Evolutionary conservation across 2,888 invertebrate genomes (phyloP), one percentile per base, ranked within the genome.

Genomic region (Mythimna pallens): DNA sequence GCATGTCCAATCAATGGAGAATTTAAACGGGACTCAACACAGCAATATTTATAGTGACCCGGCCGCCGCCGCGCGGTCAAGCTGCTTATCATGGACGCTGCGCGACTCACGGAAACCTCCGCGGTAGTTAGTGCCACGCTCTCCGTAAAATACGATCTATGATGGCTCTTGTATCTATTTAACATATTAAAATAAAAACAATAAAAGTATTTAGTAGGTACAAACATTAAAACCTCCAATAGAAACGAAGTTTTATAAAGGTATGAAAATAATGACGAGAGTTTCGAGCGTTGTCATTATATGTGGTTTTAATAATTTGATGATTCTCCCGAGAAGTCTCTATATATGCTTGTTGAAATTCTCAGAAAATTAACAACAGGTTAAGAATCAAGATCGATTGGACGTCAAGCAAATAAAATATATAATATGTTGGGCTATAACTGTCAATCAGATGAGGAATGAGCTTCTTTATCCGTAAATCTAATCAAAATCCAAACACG

Each of bases 31-130:
- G 87, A 91, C 89, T 89, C 88, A 89, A 85, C 87, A 74, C 84
- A 80, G 89, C 86, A 87, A 90, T 93, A 93, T 92, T 92, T 92
- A 92, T 92, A 83, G 91, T 92, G 91, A 92, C 92, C 92, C 89
- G 87, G 81, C 73, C 55, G 55, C 55, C 20, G 57, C 57, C 34
- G 73, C 30, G 82, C 90, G 90, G 89, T 89, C 89, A 89, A 85
- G 85, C 84, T 80, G 87, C 89, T 88, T 89, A 90, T 88, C 90
- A 88, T 86, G 85, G 85, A 82, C 83, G 87, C 83, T 83, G 75
- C 84, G 76, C 85, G 73, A 76, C 80, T 86, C 86, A 88, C 87
- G 87, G 85, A 89, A 88, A 89, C 86, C 85, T 85, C 84, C 83
- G 80, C 78, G 80, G 85, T 85, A 88, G 85, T 88, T 87, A 88